phyloP scores from a whole-genome alignment of 1,140 invertebrate genomes.

The Ladona fulva region DNA sequence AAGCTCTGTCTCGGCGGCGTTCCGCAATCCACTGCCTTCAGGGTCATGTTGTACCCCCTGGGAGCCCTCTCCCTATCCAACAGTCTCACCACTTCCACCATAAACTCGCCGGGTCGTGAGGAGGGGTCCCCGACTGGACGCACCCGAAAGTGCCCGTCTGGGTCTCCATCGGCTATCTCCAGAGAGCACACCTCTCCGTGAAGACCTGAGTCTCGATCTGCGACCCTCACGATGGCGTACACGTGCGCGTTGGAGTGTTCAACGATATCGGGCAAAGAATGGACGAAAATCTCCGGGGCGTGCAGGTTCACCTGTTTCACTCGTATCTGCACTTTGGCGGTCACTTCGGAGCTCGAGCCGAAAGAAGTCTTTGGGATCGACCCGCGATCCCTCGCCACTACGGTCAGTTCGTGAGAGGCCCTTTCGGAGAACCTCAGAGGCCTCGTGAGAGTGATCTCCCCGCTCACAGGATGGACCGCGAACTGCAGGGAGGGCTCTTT shows the following conservation, averaged over 20 bases:
- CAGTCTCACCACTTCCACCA: conserved; percentile 64
- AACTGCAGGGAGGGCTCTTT: conserved; percentile 73
- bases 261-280: conserved; percentile 66
- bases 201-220: conserved; percentile 69
- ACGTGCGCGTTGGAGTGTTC: conserved; percentile 78
- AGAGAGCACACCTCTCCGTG: conserved; percentile 74
- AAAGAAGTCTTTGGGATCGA: conserved; percentile 47
- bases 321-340: conserved; percentile 63
- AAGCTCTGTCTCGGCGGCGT: conserved; percentile 64
- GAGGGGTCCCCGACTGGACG: conserved; percentile 38
- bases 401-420: conserved; percentile 60
- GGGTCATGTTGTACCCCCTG: conserved; percentile 74
- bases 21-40: conserved; percentile 76
- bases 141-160: conserved; percentile 76
- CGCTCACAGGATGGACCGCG: conserved; percentile 84
- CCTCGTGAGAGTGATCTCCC: conserved; percentile 74
- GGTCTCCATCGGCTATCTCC: conserved; percentile 82
- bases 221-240: conserved; percentile 80
- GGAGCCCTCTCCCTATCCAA: conserved; percentile 66
- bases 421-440: conserved; percentile 60
- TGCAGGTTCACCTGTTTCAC: conserved; percentile 80
- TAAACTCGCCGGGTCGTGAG: conserved; percentile 51
- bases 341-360: conserved; percentile 43
- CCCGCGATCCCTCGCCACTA: conserved; percentile 76
- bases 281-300: conserved; percentile 72